Evolutionary conservation across 2,113 vertebrate species (phyloP), one percentile per base, ranked within the genome.

Genomic region (Silurus meridionalis): DNA sequence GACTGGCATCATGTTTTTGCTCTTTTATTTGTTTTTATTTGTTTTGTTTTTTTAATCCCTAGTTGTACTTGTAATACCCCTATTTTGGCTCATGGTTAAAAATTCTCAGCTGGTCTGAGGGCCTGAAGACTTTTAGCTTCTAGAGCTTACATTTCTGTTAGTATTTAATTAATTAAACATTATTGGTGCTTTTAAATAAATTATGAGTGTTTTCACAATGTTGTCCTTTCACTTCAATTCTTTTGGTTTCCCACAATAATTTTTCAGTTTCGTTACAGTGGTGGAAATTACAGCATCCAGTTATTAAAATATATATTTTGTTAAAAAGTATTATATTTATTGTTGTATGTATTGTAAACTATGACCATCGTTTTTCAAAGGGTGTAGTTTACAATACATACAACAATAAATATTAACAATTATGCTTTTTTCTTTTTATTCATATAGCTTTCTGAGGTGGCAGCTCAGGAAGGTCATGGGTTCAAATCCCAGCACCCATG

Each of bases 101-200:
- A 83, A 57, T 80, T 83, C 80, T 89, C 89, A 90, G 87, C 87
- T 83, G 89, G 89, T 67, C 87, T 89, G 89, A 90, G 86, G 57
- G 23, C 28, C 66, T 58, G 46, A 77, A 84, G 14, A 63, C 6
- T 58, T 83, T 80, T 72, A 72, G 4, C 82, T n/a, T 77, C 28
- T 69, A 66, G 55, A 78, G 66, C 60, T 69, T n/a, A 48, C 67
- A 23, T 83, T 13, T n/a, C 55, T 72, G 53, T 4, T 48, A 72
- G 48, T 55, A 55, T 69, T 77, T 85, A 55, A 85, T 67, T 67
- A 48, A 66, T 63, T 63, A 50, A 71, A 80, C 60, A 48, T 82
- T 86, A 37, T 48, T 79, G 77, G 66, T 78, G 55, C 1, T 78
- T 80, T 61, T 53, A 52, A 82, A 55, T 58, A 82, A 84, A 80